Base-by-base conservation (phyloP, 2,797 vertebrate genomes). In the Xiphorhynchus erythropygius region DNA sequence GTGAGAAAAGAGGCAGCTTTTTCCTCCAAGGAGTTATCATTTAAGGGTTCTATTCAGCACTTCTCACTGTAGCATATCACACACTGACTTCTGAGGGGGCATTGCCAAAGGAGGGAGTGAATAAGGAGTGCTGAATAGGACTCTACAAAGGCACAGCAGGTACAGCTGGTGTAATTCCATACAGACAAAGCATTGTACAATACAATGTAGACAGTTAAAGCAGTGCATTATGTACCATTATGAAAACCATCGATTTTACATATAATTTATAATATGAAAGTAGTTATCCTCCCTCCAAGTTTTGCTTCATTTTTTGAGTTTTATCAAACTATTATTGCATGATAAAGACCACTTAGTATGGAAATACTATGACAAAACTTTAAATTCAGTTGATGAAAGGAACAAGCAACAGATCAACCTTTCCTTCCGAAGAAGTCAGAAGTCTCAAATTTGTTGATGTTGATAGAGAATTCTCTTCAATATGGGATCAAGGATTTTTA, bases 101-200 rank as follows among this genome's bases (percentile, higher is more conserved):
- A 94, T 94, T 94, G 76, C 95, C 87, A 92, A 90, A 91, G 84
- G 77, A 94, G 77, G 85, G 52, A 87, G 89, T 96, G 95, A 95
- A 96, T 94, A 84, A 88, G 83, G 79, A 95, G 85, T 76, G 70
- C 89, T 96, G 94, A 97, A 96, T 94, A 94, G 89, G 74, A 79
- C 74, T 96, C 77, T 64, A 97, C 96, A 97, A 97, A 97, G 93
- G 93, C 95, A 94, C 96, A 96, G 95, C 94, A 95, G 95, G 96
- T 95, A 94, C 89, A 96, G 93, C 93, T 96, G 93, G 91, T 96
- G 94, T 94, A 96, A 95, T 96, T 97, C 91, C 89, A 86, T 41
- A 59, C 96, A 95, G 95, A 97, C 85, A 96, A 97, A 95, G 91
- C 87, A 52, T 41, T 74, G 37, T 80, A 79, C 59, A 68, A 74